Evolutionary conservation across 1,140 invertebrate species (phyloP).

Genomic region (Drosophila bifasciata): DNA sequence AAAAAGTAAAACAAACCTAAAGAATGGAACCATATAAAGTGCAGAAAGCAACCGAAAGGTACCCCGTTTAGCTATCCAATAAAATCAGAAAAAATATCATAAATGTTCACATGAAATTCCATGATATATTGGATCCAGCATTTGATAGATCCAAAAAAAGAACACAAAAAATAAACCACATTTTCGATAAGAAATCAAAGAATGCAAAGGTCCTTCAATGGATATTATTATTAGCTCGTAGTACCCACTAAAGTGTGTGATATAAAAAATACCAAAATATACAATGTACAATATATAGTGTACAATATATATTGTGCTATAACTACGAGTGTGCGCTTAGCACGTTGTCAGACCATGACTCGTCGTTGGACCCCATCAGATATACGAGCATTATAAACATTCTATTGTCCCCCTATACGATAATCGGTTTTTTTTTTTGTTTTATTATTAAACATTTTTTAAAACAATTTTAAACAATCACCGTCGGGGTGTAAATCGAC

Average conservation of each 20-base stretch:
- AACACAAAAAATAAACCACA: not conserved
- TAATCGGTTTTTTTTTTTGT: conserved; percentile 54
- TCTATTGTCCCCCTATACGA: conserved; percentile 46
- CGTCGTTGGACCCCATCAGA: conserved; percentile 20
- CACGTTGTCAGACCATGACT: conserved; percentile 38
- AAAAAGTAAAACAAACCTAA: too few species aligned
- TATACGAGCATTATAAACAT: conserved; percentile 44
- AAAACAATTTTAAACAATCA: conserved; percentile 76
- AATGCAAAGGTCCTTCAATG: too few species aligned
- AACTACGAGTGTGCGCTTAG: not conserved
- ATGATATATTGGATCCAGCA: not conserved
- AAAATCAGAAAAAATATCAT: too few species aligned
- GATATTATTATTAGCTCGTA: not conserved
- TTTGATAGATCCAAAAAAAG: not conserved
- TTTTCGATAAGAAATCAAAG: too few species aligned
- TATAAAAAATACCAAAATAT: not conserved
- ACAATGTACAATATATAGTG: not conserved
- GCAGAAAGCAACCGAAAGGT: too few species aligned
- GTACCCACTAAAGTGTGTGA: not conserved
- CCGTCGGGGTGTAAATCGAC: conserved; percentile 66
- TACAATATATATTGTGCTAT: not conserved
- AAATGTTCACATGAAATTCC: too few species aligned
- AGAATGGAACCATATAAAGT: too few species aligned
- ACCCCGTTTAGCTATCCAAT: too few species aligned
- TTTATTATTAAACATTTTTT: conserved; percentile 3